A percentile compares a stretch with the other conserved stretches of the same genome.
Conservation (phyloP, 1,140 invertebrate species). For the Polypedilum vanderplanki region DNA sequence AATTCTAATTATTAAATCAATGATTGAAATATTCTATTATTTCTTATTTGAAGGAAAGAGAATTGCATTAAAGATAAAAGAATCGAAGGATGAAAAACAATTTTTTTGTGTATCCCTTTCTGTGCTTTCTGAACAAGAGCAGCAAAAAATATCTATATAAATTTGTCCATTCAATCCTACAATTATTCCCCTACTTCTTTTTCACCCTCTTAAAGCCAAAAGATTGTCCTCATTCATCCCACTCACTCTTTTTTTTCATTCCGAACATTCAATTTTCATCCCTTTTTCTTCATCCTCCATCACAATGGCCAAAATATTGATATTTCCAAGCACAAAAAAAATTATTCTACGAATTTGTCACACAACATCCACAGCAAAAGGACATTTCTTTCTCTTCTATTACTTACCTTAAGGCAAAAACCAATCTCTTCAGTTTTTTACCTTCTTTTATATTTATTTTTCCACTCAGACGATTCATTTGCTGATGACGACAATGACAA, state of each 20-base stretch:
- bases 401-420: neutral
- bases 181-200: slow-evolving; percentile 26
- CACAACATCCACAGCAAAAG: too few species aligned
- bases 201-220: neutral
- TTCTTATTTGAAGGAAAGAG: slow-evolving; percentile 33
- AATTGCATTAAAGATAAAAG: neutral
- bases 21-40: too few species aligned
- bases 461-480: neutral
- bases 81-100: slow-evolving; percentile 31
- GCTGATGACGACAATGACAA: neutral
- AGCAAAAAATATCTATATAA: neutral
- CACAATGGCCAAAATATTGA: neutral
- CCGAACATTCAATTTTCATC: too few species aligned
- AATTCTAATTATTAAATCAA: too few species aligned
- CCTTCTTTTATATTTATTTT: neutral
- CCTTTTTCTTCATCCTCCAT: neutral
- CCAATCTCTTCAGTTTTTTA: neutral
- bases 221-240: too few species aligned
- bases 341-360: neutral
- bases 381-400: too few species aligned
- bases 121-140: too few species aligned
- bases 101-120: neutral
- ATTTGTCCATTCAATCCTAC: neutral
- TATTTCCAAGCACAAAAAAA: neutral
- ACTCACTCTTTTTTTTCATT: too few species aligned